phyloP scores from a whole-genome alignment of 2,888 invertebrate genomes.

The Drosophila imparisetae region DNA sequence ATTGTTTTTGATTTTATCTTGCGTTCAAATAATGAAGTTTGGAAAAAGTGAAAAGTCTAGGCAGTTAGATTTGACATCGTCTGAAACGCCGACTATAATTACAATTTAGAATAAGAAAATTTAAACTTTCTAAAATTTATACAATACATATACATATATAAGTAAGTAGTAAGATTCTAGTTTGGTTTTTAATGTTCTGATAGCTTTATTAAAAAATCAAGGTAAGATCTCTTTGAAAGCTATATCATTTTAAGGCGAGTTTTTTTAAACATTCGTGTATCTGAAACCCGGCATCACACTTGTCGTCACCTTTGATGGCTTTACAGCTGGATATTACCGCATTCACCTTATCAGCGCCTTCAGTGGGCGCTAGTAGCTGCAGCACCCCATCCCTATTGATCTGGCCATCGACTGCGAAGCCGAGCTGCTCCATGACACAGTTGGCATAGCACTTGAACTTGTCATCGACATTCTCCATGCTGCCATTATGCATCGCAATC shows the following conservation, averaged over 20 bases:
- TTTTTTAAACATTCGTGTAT: slow-evolving; percentile 57
- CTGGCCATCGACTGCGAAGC: slow-evolving; percentile 65
- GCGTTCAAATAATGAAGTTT: not conserved
- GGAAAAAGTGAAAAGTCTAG: too few species aligned
- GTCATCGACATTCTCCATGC: slow-evolving; percentile 52
- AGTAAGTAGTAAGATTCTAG: not conserved
- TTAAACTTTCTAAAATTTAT: not conserved
- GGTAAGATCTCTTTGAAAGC: not conserved
- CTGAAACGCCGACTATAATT: not conserved
- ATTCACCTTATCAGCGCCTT: slow-evolving; percentile 53
- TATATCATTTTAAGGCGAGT: not conserved
- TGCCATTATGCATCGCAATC: slow-evolving; percentile 53
- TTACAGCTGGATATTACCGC: slow-evolving; percentile 47
- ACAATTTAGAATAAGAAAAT: not conserved
- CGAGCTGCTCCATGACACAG: slow-evolving; percentile 76
- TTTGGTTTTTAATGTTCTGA: not conserved
- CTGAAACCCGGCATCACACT: slow-evolving; percentile 66
- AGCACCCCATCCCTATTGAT: slow-evolving; percentile 50
- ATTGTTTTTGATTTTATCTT: not conserved
- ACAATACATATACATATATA: too few species aligned
- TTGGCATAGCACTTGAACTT: slow-evolving; percentile 75
- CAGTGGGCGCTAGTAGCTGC: slow-evolving; percentile 36
- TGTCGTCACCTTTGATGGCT: slow-evolving; percentile 45
- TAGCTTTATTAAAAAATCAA: slow-evolving; percentile 16
- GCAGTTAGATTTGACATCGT: not conserved